These are phyloP conservation scores for Gouania willdenowi DNA, from an alignment of 2,797 vertebrate species.

Conservation along the genomic window DNA sequence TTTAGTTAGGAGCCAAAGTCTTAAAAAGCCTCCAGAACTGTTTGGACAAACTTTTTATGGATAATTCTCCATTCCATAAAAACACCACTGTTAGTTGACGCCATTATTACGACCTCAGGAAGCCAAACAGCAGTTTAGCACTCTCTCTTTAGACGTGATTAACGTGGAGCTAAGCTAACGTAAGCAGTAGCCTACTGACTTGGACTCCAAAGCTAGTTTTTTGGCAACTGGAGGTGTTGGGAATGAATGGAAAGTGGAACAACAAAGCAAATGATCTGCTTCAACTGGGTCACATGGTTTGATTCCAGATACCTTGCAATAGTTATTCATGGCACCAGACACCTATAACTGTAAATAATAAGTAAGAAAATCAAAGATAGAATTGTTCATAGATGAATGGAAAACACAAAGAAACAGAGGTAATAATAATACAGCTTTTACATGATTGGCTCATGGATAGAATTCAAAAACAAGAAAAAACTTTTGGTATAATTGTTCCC, in stretches of 20 bases:
- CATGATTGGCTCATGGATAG: no score
- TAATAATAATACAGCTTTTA: no score
- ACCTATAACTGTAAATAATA: background rate
- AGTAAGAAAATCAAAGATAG: no score
- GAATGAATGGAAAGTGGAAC: conserved; percentile 12
- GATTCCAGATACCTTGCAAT: background rate
- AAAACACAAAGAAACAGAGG: background rate
- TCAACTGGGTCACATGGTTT: conserved; percentile 9
- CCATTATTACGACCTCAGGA: conserved; percentile 16
- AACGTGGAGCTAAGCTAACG: conserved; percentile 35
- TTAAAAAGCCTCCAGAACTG: conserved; percentile 36
- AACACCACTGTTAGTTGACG: conserved; percentile 9
- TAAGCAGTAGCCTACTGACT: conserved; percentile 12
- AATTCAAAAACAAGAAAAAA: no score
- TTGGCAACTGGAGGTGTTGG: conserved; percentile 31
- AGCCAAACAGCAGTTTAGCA: conserved; percentile 17
- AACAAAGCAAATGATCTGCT: conserved; percentile 7
- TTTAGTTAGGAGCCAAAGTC: conserved; percentile 20
- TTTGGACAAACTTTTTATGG: conserved; percentile 27
- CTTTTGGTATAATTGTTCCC: no score
- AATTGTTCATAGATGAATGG: no score
- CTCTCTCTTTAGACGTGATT: conserved; percentile 17
- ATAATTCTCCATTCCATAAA: conserved; percentile 28
- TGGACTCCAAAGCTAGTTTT: conserved; percentile 14
- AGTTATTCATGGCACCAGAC: background rate